Evolutionary conservation across 2,113 vertebrate genomes (phyloP).

Genomic region (Rhinolophus sinicus): DNA sequence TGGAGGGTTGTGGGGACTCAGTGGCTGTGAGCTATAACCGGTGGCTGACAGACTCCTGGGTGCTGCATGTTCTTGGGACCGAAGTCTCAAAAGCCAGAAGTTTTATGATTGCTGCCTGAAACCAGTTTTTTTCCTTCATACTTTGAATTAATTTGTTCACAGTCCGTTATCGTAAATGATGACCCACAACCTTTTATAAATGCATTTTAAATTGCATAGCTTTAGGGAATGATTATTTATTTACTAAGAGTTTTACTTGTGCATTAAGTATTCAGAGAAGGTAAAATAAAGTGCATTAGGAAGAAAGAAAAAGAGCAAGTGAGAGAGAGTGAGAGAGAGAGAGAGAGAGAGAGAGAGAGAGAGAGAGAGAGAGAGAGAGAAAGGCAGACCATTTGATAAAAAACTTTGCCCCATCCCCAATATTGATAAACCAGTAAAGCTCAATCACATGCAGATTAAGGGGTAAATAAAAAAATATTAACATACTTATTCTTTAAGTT

Average conservation of each 20-base stretch:
- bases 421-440: background rate
- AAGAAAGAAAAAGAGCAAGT: background rate
- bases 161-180: constrained; percentile 84
- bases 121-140: constrained; percentile 73
- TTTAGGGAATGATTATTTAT: constrained; percentile 84
- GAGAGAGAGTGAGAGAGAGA: background rate
- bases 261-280: constrained; percentile 75
- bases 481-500: constrained; percentile 26
- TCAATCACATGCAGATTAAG: background rate
- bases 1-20: background rate
- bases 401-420: background rate
- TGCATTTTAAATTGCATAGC: constrained; percentile 82
- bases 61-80: constrained; percentile 23
- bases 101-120: constrained; percentile 76
- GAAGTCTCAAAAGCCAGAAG: constrained; percentile 67
- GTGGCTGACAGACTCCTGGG: constrained; percentile 8
- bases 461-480: constrained; percentile 12
- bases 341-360: background rate
- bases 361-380: background rate
- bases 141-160: constrained; percentile 85
- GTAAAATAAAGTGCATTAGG: constrained; percentile 70
- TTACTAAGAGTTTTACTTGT: constrained; percentile 79
- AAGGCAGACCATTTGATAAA: background rate
- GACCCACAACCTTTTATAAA: constrained; percentile 81
- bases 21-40: background rate